phyloP scores from a whole-genome alignment of 1,140 invertebrate genomes.

The Chrysoperla carnea region DNA sequence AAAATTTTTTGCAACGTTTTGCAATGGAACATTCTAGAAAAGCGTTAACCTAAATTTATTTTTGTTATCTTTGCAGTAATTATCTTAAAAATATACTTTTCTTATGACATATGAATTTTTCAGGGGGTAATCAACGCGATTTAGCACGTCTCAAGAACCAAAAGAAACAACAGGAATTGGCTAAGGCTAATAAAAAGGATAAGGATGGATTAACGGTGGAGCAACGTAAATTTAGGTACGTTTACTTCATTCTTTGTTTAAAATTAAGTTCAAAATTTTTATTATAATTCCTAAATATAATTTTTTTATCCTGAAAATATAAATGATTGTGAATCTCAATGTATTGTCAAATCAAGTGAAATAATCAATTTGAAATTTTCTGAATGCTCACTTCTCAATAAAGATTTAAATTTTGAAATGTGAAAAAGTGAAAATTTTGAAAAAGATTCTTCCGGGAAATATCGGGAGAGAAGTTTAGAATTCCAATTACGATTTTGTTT shows the following conservation, averaged over 20 bases:
- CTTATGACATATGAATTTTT: constrained; percentile 8
- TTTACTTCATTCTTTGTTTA: background rate
- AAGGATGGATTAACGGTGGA: constrained; percentile 55
- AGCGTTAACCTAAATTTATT: background rate
- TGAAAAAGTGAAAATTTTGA: too few species aligned
- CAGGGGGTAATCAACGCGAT: constrained; percentile 74
- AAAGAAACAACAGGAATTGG: constrained; percentile 54
- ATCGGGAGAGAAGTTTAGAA: too few species aligned
- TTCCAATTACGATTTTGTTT: too few species aligned
- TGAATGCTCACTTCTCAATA: too few species aligned
- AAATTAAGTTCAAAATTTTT: constrained; percentile 1
- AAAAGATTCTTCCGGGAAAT: too few species aligned
- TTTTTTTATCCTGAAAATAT: constrained; percentile 3
- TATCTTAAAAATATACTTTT: background rate
- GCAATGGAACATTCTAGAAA: background rate
- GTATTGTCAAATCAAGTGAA: too few species aligned
- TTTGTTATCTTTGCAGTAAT: background rate
- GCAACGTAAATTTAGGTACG: constrained; percentile 59
- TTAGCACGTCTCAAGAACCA: constrained; percentile 63
- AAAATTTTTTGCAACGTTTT: background rate
- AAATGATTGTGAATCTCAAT: constrained; percentile 1
- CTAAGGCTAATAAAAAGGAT: constrained; percentile 43
- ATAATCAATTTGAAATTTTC: too few species aligned
- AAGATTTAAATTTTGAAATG: too few species aligned
- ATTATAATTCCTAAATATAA: background rate